Evolutionary conservation across 2,888 invertebrate genomes (phyloP).

Genomic region (Aradus depressus): DNA sequence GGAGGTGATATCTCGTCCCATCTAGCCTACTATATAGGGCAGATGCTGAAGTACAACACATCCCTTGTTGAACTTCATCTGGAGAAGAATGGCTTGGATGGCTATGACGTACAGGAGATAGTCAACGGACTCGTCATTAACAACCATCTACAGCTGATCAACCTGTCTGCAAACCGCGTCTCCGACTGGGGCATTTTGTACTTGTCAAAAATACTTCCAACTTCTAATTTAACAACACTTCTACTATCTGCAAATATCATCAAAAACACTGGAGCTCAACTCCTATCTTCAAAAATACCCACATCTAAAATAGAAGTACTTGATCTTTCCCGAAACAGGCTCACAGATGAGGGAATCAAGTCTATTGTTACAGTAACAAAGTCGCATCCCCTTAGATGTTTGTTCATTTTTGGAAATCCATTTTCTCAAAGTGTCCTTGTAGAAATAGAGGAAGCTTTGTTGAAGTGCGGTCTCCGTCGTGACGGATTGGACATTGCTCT

Average conservation of each 20-base stretch:
- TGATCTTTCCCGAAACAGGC: conserved; percentile 13
- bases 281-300: conserved; percentile 12
- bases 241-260: too few species aligned
- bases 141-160: conserved; percentile 44
- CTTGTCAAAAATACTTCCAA: too few species aligned
- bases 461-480: too few species aligned
- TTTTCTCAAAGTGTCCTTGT: too few species aligned
- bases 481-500: too few species aligned
- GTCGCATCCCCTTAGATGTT: conserved; percentile 12
- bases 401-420: conserved; percentile 21
- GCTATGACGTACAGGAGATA: conserved; percentile 27
- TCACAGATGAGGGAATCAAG: conserved; percentile 14
- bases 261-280: too few species aligned
- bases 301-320: conserved; percentile 14
- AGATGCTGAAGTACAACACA: too few species aligned
- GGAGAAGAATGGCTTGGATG: conserved; percentile 27
- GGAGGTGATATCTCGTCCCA: too few species aligned
- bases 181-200: conserved; percentile 35
- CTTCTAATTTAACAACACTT: too few species aligned
- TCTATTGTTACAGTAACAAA: conserved; percentile 17
- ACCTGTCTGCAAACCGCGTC: conserved; percentile 48
- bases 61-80: conserved; percentile 28
- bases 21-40: too few species aligned
- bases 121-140: conserved; percentile 38
- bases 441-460: too few species aligned